Evolutionary conservation across 2,797 vertebrate genomes (phyloP).

Genomic region (Diglossa cyanea): DNA sequence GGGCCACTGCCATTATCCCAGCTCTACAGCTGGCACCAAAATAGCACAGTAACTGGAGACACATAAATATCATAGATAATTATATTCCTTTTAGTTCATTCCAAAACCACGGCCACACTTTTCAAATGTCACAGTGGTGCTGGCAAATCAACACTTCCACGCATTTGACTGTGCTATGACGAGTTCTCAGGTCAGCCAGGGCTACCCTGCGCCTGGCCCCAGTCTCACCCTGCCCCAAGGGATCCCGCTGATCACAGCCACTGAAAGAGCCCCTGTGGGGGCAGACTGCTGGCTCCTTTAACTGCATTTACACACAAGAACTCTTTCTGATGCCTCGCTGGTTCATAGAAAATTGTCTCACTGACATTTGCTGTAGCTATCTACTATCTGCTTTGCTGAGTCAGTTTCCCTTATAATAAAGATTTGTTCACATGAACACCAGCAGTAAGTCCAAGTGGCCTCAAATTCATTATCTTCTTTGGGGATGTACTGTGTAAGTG

Average conservation of each 20-base stretch:
- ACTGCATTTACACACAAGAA: not conserved
- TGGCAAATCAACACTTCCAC: not conserved
- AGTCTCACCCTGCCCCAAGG: not conserved
- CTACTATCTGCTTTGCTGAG: not conserved
- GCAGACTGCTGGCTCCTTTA: not conserved
- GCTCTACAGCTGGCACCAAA: not conserved
- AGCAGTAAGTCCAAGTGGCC: not conserved
- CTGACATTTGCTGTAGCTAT: not conserved
- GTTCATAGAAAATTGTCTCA: not conserved
- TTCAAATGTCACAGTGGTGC: not conserved
- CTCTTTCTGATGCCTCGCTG: not conserved
- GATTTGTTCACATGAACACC: not conserved
- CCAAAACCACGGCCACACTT: not conserved
- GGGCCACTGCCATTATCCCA: not conserved
- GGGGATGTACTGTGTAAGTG: not conserved
- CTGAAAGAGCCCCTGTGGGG: not conserved
- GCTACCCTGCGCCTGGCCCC: rapidly evolving
- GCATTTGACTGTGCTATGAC: rapidly evolving
- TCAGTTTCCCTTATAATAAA: not conserved
- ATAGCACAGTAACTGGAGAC: not conserved
- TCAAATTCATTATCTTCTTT: not conserved
- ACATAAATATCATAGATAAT: slow-evolving; percentile 4
- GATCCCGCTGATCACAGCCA: not conserved
- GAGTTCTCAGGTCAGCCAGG: not conserved
- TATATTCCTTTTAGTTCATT: not conserved